Conservation (phyloP, 2,888 invertebrate genomes). For the Trachelus iudaicus region DNA sequence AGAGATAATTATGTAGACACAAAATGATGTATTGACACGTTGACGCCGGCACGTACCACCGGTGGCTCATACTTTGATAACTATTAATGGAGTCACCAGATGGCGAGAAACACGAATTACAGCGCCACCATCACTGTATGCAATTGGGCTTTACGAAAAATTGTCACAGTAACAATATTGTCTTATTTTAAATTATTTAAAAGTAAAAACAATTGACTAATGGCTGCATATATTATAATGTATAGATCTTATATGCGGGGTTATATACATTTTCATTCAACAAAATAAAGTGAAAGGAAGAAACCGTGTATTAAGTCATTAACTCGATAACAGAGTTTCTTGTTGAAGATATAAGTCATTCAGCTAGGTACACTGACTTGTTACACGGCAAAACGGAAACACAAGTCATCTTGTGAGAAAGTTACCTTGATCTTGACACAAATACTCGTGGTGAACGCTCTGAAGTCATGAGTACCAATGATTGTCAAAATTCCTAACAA, state of each 20-base stretch:
- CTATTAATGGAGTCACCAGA: too few relatives aligned
- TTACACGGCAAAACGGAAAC: neutral
- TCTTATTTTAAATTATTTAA: neutral
- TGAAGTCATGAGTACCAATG: neutral
- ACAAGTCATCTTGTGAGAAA: slow-evolving; percentile 1
- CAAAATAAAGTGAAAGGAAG: neutral
- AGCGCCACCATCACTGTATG: neutral
- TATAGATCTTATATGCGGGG: neutral
- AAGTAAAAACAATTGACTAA: neutral
- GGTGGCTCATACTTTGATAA: too few relatives aligned
- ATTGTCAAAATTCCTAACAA: neutral
- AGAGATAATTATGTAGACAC: neutral
- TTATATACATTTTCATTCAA: neutral
- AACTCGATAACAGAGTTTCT: neutral
- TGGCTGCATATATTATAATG: neutral
- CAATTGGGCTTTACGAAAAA: neutral
- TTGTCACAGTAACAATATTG: neutral
- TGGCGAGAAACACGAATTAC: too few relatives aligned
- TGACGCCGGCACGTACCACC: too few relatives aligned
- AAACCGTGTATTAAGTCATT: neutral
- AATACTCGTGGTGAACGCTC: neutral
- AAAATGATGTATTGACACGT: neutral
- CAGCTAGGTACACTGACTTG: neutral
- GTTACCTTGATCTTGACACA: neutral
- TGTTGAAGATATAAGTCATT: neutral